These are phyloP conservation scores for Propithecus coquereli DNA, from an alignment of 2,113 vertebrate species.

Conservation along the genomic window DNA sequence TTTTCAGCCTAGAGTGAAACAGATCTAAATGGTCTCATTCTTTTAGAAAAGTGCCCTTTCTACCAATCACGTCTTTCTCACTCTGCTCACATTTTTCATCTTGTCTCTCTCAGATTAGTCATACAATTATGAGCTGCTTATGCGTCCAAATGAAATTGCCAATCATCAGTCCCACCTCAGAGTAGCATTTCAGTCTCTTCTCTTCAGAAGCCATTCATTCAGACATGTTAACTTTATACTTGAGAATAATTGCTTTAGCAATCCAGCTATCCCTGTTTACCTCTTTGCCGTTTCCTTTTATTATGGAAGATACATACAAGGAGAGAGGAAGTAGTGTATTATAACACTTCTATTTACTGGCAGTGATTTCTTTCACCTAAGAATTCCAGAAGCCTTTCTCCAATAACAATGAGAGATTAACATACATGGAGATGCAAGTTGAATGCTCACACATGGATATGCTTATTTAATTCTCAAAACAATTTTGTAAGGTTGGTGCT, in stretches of 20 bases:
- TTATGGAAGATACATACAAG: neutral
- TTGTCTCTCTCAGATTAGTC: constrained; percentile 5
- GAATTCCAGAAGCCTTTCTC: neutral
- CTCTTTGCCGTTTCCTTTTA: neutral
- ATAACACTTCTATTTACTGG: neutral
- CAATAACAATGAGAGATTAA: neutral
- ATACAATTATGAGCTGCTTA: constrained; percentile 2
- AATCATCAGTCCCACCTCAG: neutral
- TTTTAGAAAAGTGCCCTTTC: neutral
- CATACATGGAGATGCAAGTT: neutral
- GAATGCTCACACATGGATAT: neutral
- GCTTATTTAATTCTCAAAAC: neutral
- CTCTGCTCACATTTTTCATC: neutral
- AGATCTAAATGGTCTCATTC: neutral
- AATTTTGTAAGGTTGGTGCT: neutral
- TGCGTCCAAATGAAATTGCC: neutral
- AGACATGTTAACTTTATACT: neutral
- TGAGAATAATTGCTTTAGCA: neutral
- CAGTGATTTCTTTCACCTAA: neutral
- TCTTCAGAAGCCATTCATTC: constrained; percentile 14
- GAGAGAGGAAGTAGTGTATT: neutral
- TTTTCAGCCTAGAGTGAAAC: constrained; percentile 11
- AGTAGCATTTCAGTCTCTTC: neutral
- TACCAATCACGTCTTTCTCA: neutral
- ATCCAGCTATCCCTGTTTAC: neutral